Evolutionary conservation across 2,888 invertebrate genomes (phyloP).

Genomic region (Therioaphis trifolii): DNA sequence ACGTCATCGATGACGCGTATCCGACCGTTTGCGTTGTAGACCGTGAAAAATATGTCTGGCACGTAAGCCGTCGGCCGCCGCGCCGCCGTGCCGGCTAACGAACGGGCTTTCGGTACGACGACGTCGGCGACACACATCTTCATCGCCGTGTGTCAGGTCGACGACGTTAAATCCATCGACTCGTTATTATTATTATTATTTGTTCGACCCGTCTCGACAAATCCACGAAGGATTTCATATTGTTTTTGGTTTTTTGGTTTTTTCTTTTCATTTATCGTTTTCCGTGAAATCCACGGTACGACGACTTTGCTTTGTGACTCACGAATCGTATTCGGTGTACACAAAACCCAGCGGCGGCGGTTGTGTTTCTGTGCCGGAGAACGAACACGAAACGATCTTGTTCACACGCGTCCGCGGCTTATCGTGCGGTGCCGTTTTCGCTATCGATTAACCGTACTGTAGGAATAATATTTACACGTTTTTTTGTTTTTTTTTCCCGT

Average conservation of each 20-base stretch:
- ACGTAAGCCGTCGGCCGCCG: conserved; percentile 4
- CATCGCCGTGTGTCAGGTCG: too few relatives aligned
- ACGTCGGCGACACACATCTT: neutral
- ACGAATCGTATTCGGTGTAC: too few relatives aligned
- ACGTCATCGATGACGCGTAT: neutral
- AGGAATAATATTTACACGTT: too few relatives aligned
- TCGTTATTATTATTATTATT: neutral
- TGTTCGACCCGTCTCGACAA: neutral
- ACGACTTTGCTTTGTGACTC: neutral
- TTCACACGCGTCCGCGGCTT: too few relatives aligned
- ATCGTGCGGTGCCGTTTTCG: too few relatives aligned
- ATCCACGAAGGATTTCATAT: neutral
- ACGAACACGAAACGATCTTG: too few relatives aligned
- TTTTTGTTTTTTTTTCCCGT: too few relatives aligned
- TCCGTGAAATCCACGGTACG: neutral
- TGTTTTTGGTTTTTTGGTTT: too few relatives aligned
- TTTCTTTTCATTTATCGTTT: too few relatives aligned
- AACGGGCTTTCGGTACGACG: neutral
- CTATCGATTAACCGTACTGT: too few relatives aligned
- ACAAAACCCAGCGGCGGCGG: too few relatives aligned
- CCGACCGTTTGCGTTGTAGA: conserved; percentile 17
- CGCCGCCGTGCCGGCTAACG: conserved; percentile 28
- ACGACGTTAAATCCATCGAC: neutral
- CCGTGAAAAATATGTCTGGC: conserved; percentile 39
- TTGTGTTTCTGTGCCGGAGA: too few relatives aligned